Percentiles rank a stretch among this genome's conserved stretches.
phyloP scores from a whole-genome alignment of 2,797 vertebrate species.

The Myotis planiceps region DNA sequence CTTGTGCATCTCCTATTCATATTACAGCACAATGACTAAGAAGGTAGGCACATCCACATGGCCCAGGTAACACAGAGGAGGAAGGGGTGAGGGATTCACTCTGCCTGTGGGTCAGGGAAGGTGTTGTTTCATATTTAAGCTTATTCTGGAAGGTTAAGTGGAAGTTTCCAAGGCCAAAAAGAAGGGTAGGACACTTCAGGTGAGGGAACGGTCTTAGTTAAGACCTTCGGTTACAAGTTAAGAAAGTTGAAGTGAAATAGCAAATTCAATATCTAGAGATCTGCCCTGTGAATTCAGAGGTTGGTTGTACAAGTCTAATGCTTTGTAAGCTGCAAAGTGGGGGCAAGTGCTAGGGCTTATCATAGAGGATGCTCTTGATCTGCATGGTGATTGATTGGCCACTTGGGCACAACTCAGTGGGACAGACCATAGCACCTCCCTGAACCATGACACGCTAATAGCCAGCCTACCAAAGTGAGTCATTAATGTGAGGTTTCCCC shows the following conservation, averaged over 20 bases:
- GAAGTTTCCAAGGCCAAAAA: background rate
- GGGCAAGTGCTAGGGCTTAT: background rate
- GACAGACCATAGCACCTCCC: background rate
- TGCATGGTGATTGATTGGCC: constrained; percentile 47
- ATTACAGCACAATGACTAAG: background rate
- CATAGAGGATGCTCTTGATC: background rate
- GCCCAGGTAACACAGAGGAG: background rate
- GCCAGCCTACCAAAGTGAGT: background rate
- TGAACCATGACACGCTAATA: background rate
- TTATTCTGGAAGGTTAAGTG: background rate
- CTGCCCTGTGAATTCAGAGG: constrained; percentile 30
- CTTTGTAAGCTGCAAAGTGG: constrained; percentile 49
- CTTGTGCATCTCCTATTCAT: background rate
- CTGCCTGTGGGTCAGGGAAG: background rate
- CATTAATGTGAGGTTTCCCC: constrained; percentile 10
- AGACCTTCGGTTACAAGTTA: constrained; percentile 29
- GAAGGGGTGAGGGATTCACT: background rate
- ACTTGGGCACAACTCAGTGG: constrained; percentile 2
- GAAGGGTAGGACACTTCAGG: background rate
- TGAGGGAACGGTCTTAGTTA: background rate
- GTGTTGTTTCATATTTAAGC: background rate
- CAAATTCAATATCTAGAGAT: constrained; percentile 31
- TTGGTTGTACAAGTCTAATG: background rate
- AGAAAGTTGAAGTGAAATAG: constrained; percentile 5
- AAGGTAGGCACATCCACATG: background rate